Base-by-base conservation (phyloP, 2,797 vertebrate species). In the Brachyalestes nurse region DNA sequence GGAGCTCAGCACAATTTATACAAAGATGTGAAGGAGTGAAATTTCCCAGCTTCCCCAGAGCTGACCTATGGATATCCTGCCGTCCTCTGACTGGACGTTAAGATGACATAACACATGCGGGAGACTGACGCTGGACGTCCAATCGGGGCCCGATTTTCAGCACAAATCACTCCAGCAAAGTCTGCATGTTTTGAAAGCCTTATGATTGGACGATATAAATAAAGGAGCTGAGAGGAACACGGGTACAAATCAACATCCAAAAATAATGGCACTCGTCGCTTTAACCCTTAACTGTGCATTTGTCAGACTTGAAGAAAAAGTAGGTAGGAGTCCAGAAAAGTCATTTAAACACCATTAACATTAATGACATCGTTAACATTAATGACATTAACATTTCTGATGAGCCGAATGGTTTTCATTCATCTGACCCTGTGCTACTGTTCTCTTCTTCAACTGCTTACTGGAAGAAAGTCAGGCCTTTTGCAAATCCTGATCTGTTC, bases 91-190 rank as follows among this genome's bases (percentile, higher is more conserved):
- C 17, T 40, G 7, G 21, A 60, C 7, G 60, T 89, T 71, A 86
- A 75, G 66, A 45, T 77, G 87, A 91, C 60, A 83, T 49, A 84
- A 77, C 79, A 4, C 34, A 34, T 2, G 69, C 88, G 90, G 88
- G 77, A 70, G 69, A 23, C 10, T 25, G 13, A 76, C 76, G 49
- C 82, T 57, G 75, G 40, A 72, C 3, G 17, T 80, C 17, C 25
- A 75, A 42, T 21, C 17, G 45, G 40, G 66, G 13, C 4, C 72
- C 77, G 7, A 40, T 42, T 78, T 77, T 73, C 21, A 85, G 78
- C 85, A 85, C 53, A 83, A 84, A 88, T 74, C 80, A 80, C 55
- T 86, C 34, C 38, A 49, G 21, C 79, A 53, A 82, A 77, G 64
- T 42, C 51, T 66, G 73, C 1, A 42, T 73, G 60, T 78, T 67